Conservation (phyloP, 2,888 invertebrate species). For the Eilema sororculum region DNA sequence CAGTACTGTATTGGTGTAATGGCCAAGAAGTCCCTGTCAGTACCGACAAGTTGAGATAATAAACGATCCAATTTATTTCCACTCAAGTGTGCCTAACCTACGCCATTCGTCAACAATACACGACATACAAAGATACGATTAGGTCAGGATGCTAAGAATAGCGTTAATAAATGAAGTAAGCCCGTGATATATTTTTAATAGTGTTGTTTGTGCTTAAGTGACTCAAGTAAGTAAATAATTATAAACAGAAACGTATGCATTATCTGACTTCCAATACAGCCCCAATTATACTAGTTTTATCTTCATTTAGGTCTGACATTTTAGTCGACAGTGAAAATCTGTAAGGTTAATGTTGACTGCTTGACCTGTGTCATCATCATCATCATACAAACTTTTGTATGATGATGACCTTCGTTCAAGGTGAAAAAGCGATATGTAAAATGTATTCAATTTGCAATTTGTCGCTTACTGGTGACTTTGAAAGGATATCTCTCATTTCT, state of each 20-base stretch:
- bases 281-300: background rate
- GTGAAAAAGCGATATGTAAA: background rate
- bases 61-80: constrained; percentile 22
- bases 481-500: no score
- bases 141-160: constrained; percentile 50
- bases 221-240: background rate
- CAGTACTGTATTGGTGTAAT: background rate
- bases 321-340: background rate
- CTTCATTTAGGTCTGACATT: background rate
- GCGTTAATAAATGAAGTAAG: constrained; percentile 51
- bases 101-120: constrained; percentile 25
- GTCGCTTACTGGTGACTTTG: background rate
- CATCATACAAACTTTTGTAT: no score
- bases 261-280: background rate
- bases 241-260: background rate
- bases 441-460: background rate
- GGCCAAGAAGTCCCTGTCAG: background rate
- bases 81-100: constrained; percentile 17
- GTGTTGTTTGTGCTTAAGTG: background rate
- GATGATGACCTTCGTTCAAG: no score
- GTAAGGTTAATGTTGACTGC: background rate
- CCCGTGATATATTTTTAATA: constrained; percentile 24
- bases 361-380: background rate
- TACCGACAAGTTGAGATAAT: constrained; percentile 3
- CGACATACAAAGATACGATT: constrained; percentile 30